Base-by-base conservation (phyloP, 2,797 vertebrate genomes). In the Toxotes lorentzi region DNA sequence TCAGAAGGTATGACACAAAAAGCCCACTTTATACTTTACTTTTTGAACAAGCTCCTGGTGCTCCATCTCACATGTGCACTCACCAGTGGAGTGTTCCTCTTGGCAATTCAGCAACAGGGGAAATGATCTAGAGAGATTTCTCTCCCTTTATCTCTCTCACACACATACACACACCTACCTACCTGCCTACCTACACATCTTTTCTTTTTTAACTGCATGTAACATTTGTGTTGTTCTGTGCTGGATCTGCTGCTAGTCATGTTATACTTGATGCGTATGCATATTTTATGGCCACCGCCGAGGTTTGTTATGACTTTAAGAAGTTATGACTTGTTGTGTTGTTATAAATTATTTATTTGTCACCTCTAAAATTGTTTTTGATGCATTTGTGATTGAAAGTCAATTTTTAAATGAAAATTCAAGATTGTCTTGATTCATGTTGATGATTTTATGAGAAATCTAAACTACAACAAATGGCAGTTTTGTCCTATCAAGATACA, bases 1-100 rank as follows among this genome's bases (percentile, higher is more conserved):
- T 73, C 64, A 69, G n/a, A 27, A 40, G 41, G 58, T 21, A 69
- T 68, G 34, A 72, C 47, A 76, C 11, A 45, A 69, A 80, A 23
- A 74, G 61, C 41, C 35, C 5, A 65, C 47, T 77, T 73, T 56
- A 62, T 70, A 34, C 35, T 57, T 64, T 72, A 61, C 59, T 60
- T 78, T 34, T 59, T 48, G 58, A 73, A 51, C 27, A 43, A 51
- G 54, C 35, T 68, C 68, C 57, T 57, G 63, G 48, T 17, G 61
- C 60, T 45, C 60, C 48, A 57, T 65, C 51, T 62, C 34, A 63
- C 53, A 65, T 73, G 24, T 65, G 48, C 70, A 65, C 60, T 66
- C 40, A 56, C 32, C 47, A 58, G 57, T 41, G 23, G 69, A 65
- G 66, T 40, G 48, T 40, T 27, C 27, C 27, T 63, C 19, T 78